phyloP scores from a whole-genome alignment of 2,888 invertebrate species.

The Dromius quadrimaculatus region DNA sequence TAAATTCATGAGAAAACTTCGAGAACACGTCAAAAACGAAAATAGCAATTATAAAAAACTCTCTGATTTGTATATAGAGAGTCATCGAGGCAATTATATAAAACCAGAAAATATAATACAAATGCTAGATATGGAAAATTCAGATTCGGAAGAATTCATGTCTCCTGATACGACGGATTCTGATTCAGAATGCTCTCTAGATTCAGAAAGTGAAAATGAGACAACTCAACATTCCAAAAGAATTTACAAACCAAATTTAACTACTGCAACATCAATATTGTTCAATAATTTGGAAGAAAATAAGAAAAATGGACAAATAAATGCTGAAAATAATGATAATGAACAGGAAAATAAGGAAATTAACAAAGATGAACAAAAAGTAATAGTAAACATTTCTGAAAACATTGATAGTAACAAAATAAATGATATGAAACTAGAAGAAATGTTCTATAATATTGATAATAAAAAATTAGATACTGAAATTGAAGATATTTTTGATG shows the following conservation, averaged over 20 bases:
- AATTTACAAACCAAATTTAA: constrained; percentile 12
- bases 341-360: background rate
- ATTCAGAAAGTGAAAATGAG: background rate
- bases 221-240: no score
- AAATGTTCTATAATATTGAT: background rate
- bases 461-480: no score
- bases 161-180: constrained; percentile 2
- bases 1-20: background rate
- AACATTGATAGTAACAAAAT: background rate
- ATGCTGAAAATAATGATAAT: background rate
- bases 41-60: constrained; percentile 3
- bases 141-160: constrained; percentile 27
- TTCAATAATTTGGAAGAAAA: background rate
- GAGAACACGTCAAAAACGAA: background rate
- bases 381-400: background rate
- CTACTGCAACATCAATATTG: background rate
- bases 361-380: background rate
- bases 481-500: background rate
- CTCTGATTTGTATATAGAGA: constrained; percentile 10
- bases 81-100: background rate
- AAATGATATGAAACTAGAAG: no score
- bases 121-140: background rate
- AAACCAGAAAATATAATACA: constrained; percentile 5
- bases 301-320: background rate
- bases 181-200: constrained; percentile 1